Conservation (phyloP, 2,113 vertebrate species). For the Nycticorax nycticorax region DNA sequence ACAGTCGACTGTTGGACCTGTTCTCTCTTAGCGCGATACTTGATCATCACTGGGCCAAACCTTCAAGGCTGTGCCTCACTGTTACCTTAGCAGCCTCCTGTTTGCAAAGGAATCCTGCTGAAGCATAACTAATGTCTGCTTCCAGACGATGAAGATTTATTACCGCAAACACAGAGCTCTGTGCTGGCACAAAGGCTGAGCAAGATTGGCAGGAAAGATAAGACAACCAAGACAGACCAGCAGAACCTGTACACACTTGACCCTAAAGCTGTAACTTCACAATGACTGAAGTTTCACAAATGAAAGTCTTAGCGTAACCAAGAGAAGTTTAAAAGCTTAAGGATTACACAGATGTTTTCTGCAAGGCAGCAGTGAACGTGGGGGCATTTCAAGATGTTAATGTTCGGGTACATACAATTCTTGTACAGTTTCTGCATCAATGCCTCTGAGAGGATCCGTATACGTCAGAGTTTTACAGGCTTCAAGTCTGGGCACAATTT, state of each 20-base stretch:
- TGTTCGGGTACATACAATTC: not conserved
- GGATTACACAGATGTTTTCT: not conserved
- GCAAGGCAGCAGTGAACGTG: accelerated
- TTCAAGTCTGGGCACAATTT: not conserved
- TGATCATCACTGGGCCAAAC: conserved; percentile 69
- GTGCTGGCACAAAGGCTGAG: not conserved
- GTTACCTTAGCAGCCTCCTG: not conserved
- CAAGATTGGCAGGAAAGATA: not conserved
- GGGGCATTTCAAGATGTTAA: not conserved
- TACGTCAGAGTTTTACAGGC: accelerated
- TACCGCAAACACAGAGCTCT: not conserved
- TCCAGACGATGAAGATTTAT: not conserved
- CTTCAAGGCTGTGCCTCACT: not conserved
- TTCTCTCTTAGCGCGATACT: conserved; percentile 74
- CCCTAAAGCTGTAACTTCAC: not conserved
- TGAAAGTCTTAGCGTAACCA: accelerated
- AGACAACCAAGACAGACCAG: not conserved
- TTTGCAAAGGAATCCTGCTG: not conserved
- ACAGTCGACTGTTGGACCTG: conserved; percentile 45
- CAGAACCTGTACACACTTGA: not conserved
- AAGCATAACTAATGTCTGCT: not conserved
- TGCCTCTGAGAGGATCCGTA: not conserved
- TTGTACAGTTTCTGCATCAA: not conserved
- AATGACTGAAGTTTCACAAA: not conserved
- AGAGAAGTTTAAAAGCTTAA: not conserved